Conservation (phyloP, 2,888 invertebrate species). For the Apodemia zela region DNA sequence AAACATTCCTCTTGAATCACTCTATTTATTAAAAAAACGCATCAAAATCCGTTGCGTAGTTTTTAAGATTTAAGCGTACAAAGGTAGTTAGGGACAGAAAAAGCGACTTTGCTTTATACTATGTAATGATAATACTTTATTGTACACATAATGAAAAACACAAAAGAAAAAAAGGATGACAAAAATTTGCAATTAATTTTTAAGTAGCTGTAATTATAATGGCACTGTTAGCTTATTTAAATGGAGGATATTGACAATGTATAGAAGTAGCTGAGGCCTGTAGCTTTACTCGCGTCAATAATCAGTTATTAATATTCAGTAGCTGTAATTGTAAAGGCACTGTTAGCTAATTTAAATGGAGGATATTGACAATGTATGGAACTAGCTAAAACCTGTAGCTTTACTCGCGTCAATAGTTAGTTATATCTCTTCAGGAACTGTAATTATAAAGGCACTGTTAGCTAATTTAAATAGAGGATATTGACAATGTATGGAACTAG, state of each 20-base stretch:
- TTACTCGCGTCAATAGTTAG: background rate
- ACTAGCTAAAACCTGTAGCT: background rate
- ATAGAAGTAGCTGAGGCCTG: background rate
- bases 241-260: constrained; percentile 1
- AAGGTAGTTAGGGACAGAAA: too few relatives aligned
- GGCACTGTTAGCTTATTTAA: background rate
- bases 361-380: background rate
- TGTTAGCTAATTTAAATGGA: constrained; percentile 1
- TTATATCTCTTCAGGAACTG: too few relatives aligned
- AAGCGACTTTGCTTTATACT: too few relatives aligned
- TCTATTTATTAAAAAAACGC: too few relatives aligned
- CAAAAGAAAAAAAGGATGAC: too few relatives aligned
- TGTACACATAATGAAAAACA: too few relatives aligned
- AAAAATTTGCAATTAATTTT: too few relatives aligned
- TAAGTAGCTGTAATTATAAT: constrained; percentile 26
- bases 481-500: background rate
- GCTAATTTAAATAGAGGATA: constrained; percentile 2
- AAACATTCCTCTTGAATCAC: too few relatives aligned
- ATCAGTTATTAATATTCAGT: too few relatives aligned
- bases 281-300: background rate
- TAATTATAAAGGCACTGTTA: constrained; percentile 26
- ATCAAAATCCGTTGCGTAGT: too few relatives aligned
- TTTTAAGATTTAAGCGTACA: too few relatives aligned
- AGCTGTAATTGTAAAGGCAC: constrained; percentile 26
- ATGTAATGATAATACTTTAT: too few relatives aligned